Conservation (phyloP, 2,797 vertebrate species). For the Tapirus indicus region DNA sequence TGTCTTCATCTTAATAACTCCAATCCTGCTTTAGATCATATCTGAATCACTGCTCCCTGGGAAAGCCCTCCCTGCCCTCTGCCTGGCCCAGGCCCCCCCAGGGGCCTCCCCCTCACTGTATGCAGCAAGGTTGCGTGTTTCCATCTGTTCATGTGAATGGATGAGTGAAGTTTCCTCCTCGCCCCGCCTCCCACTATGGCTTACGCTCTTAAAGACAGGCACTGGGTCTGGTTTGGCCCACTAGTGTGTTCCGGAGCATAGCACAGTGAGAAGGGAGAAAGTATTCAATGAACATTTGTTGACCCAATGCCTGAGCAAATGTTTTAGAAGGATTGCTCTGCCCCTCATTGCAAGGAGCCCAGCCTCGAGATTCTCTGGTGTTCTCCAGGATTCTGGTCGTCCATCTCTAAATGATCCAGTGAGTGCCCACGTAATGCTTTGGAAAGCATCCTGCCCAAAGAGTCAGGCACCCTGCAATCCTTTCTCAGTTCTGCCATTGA, state of each 20-base stretch:
- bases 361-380: neutral
- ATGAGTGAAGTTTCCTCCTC: neutral
- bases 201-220: neutral
- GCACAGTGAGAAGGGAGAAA: neutral
- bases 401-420: neutral
- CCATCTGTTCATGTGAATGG: neutral
- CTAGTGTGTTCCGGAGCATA: neutral
- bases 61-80: neutral
- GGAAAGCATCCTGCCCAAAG: neutral
- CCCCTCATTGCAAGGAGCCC: neutral
- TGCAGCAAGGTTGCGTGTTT: neutral
- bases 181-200: rapidly evolving
- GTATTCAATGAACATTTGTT: neutral
- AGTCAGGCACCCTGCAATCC: neutral
- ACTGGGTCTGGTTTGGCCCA: neutral
- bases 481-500: neutral
- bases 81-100: too few species aligned
- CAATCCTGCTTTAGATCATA: neutral
- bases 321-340: neutral
- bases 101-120: neutral
- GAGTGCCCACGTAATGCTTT: neutral
- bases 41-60: neutral
- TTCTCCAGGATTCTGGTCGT: neutral
- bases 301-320: neutral
- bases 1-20: neutral